These are phyloP conservation scores for Tipula lateralis DNA, from an alignment of 2,888 invertebrate genomes.

Conservation along the genomic window DNA sequence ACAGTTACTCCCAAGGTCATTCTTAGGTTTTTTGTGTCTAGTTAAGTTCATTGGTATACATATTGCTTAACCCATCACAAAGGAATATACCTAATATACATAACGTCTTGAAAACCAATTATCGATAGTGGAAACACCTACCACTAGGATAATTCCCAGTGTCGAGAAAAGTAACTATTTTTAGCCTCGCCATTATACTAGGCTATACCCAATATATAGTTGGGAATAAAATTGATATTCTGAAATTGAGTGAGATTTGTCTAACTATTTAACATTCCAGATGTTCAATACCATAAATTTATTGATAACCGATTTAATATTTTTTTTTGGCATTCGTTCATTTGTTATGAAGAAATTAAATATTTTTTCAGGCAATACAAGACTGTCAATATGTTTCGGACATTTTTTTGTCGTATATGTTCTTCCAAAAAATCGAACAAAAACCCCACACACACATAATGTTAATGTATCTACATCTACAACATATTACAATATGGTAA, in stretches of 20 bases:
- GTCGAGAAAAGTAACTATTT: no score
- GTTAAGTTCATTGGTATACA: no score
- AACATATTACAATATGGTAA: conserved; percentile 4
- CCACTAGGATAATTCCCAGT: no score
- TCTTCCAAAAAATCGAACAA: neutral
- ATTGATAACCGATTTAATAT: neutral
- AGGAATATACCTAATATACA: no score
- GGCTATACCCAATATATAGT: no score
- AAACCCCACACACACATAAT: neutral
- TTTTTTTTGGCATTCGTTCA: neutral
- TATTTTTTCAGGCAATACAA: neutral
- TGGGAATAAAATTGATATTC: no score
- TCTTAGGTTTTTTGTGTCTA: no score
- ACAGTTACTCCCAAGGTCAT: no score
- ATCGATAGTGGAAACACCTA: no score
- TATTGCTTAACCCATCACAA: no score
- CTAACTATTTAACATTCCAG: neutral
- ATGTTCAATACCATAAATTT: neutral
- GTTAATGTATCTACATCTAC: neutral
- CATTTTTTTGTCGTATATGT: neutral
- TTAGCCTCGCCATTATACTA: no score
- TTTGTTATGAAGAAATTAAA: neutral
- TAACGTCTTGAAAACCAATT: no score
- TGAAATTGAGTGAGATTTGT: neutral
- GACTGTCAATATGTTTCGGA: neutral